Base-by-base conservation (phyloP, 2,113 vertebrate genomes). In the Lanius ludovicianus region DNA sequence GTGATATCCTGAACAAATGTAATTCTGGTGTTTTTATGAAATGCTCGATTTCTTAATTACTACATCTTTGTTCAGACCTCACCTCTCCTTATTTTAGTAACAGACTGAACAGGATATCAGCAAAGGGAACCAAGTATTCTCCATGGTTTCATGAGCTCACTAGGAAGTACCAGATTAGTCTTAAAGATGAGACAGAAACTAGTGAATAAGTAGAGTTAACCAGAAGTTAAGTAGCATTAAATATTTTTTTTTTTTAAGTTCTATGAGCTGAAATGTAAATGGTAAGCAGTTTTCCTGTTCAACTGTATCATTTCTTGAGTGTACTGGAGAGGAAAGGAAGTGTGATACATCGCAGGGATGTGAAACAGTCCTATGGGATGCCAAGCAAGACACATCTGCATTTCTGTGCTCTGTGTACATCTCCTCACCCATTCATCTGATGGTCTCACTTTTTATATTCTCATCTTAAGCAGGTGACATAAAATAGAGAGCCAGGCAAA, bases 311-410 rank as follows among this genome's bases (percentile, higher is more conserved):
- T 89, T 93, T 94, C 90, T 91, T 3, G 4, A 41, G 44, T n/a
- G 62, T 53, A 56, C 49, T 75, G 52, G 52, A 87, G 62, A 85
- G 62, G 78, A 71, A 86, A 87, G 78, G 90, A 96, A 96, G 81
- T 71, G 56, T 63, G 69, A 82, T 64, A 50, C 22, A 63, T 59
- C 4, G 1, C 49, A 53, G 30, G 82, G 90, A 89, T 94, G 90
- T 89, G 95, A 89, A 95, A 95, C 81, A 28, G 35, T 31, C 19
- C 19, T 87, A 65, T n/a, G 74, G 81, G 69, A 64, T 39, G 73
- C 52, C 69, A 39, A 57, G 42, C 42, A 69, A 67, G 55, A 74
- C n/a, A 15, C 59, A 47, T 42, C 64, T 87, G 28, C 6, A 5
- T 59, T 63, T 71, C 62, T 84, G 60, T 70, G n/a, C 27, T 62